These are phyloP conservation scores for Tolypeutes matacus DNA, from an alignment of 2,797 vertebrate species.

Conservation along the genomic window DNA sequence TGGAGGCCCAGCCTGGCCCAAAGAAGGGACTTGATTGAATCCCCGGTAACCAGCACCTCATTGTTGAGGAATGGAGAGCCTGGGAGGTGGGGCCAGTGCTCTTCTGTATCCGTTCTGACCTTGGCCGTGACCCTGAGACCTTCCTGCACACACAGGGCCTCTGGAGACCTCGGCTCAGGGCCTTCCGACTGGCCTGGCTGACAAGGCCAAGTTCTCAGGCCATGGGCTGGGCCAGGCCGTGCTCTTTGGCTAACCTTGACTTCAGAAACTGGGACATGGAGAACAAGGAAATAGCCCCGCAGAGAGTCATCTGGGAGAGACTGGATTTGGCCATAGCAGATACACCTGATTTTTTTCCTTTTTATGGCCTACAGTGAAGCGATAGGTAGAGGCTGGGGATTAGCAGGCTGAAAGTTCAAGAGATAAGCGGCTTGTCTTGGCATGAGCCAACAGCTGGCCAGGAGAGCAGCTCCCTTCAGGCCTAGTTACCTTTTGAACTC, in stretches of 20 bases:
- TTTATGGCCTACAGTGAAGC: conserved; percentile 78
- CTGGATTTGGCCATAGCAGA: conserved; percentile 73
- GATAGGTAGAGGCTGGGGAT: conserved; percentile 77
- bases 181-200: not conserved
- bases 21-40: not conserved
- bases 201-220: conserved; percentile 53
- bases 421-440: conserved; percentile 84
- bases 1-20: not conserved
- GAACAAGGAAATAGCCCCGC: conserved; percentile 76
- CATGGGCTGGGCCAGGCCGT: not conserved
- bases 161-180: not conserved
- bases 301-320: conserved; percentile 75
- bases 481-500: conserved; percentile 76
- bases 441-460: not conserved
- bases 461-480: not conserved
- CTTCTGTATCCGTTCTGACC: not conserved
- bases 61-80: not conserved
- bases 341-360: conserved; percentile 71
- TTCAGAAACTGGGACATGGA: not conserved
- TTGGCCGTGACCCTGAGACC: not conserved
- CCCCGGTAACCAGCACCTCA: not conserved
- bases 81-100: not conserved
- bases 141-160: not conserved
- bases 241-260: conserved; percentile 79
- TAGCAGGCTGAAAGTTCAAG: conserved; percentile 87